A percentile compares a stretch with the other conserved stretches of the same genome.
These are phyloP conservation scores for Eupithecia dodoneata DNA, from an alignment of 2,888 invertebrate genomes.

Conservation along the genomic window DNA sequence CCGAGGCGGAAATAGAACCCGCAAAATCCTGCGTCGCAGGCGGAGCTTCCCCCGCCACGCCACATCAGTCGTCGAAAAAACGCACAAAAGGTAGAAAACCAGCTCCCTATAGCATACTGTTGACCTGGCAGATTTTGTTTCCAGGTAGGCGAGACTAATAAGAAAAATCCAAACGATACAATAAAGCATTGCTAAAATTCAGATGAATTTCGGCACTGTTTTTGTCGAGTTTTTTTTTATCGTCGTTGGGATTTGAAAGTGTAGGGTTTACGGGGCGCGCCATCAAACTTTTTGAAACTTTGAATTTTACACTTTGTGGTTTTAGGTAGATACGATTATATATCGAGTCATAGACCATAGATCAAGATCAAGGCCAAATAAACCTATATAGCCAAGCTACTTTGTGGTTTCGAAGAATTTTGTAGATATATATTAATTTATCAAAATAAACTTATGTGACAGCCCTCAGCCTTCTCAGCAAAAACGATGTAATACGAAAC, in stretches of 20 bases:
- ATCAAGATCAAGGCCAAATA: too few relatives aligned
- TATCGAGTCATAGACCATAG: too few relatives aligned
- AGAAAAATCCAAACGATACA: too few relatives aligned
- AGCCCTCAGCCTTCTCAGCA: neutral
- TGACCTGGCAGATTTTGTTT: too few relatives aligned
- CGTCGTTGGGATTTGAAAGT: neutral
- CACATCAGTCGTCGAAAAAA: neutral
- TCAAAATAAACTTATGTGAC: neutral
- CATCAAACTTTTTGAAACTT: neutral
- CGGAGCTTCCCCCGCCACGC: too few relatives aligned
- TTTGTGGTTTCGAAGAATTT: neutral
- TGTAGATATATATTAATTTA: neutral
- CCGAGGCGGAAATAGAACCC: too few relatives aligned
- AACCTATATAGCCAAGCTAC: neutral
- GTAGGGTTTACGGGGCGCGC: neutral
- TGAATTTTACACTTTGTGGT: neutral
- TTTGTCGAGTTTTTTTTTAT: neutral
- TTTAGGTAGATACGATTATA: neutral
- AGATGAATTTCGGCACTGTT: too few relatives aligned
- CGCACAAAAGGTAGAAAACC: neutral
- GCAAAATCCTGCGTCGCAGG: too few relatives aligned
- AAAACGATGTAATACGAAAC: conserved; percentile 7
- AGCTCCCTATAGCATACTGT: too few relatives aligned
- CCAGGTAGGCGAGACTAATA: too few relatives aligned
- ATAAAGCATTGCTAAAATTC: too few relatives aligned